Base-by-base conservation (phyloP, 2,797 vertebrate species). In the Syncerus caffer region DNA sequence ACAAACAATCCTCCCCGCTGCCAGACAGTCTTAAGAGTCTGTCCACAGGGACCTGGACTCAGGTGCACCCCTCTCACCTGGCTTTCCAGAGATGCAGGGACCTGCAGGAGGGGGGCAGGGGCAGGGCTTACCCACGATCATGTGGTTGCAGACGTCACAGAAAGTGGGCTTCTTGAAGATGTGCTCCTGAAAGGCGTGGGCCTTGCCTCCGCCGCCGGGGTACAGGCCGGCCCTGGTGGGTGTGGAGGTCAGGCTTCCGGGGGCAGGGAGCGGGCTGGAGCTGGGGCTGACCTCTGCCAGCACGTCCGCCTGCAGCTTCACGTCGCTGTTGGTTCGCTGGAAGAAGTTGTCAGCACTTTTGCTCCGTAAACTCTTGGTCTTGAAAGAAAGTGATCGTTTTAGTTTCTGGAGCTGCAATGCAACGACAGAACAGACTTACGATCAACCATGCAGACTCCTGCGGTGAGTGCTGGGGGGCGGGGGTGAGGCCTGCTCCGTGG, bases 341-440 rank as follows among this genome's bases (percentile, higher is more conserved):
- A 99, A 99, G 99, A 99, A 99, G 99, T 99, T 99, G 98, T 99
- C 99, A 0, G 99, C 99, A 2, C 99, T 99, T 99, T 99, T 99
- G 99, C 99, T 99, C 98, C 99, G 99, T 97, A 99, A 99, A 98
- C 99, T 99, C 98, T 99, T 99, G 93, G 99, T 99, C 99, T 99
- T 99, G 99, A 99, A 99, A 98, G 99, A 99, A 93, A 99, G 99
- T 0, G 99, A 99, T 94, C 99, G 99, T 97, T 99, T 99, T 98
- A 99, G 99, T 98, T 99, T 99, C 99, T 99, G 99, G 95, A 99
- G 99, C 99, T 99, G 99, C 80, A 99, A 99, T 82, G 88, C 92
- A 98, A 98, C 10, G 97, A 99, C 47, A 98, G 96, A 95, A 45
- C 92, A 96, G n/a, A 92, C 83, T 84, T 53, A 98, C 3, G 50